Base-by-base conservation (phyloP, 2,888 invertebrate genomes). In the Incurvaria masculella region DNA sequence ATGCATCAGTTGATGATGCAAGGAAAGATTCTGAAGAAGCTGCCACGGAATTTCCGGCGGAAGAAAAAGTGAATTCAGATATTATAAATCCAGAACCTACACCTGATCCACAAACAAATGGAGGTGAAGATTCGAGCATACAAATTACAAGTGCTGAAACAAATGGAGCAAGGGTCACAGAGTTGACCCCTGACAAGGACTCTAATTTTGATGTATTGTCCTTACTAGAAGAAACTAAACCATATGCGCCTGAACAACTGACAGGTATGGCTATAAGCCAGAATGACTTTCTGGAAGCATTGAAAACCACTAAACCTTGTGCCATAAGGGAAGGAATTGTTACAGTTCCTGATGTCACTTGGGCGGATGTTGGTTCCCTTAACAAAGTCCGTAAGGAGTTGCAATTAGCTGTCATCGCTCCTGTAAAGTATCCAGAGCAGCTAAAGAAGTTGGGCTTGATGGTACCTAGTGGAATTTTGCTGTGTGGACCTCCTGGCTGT, bases 401-500 rank as follows among this genome's bases (percentile, higher is more conserved):
- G 27, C 89, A 95, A 65, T 79, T 94, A 69, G 89, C 94, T 42
- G 95, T 99, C 54, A 72, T 97, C 69, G 95, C 93, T 17, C 97
- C 97, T 21, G 91, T 98, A 0, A 88, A 90, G 61, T 88, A 94
- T 70, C 87, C 91, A 1, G 88, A 91, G 53, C 86, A 88, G 56
- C 86, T 94, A 60, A 84, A 84, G 49, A 81, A 83, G 43, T 80
- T 97, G 45, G 95, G 95, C 1, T 69, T 97, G 47, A 82, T 82
- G 39, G 81, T 87, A 6, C 89, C 97, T 0, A 90, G 94, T 47
- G 98, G 98, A 33, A 89, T 99, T 3, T 70, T 99, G 50, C 79
- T 99, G 2, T 97, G 95, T 67, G 98, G 99, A 0, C 99, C 99
- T 5, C 98, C 98, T 4, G 98, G 98, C 47, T 93, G 93, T 64